Conservation (phyloP, 2,888 invertebrate genomes). For the Pharmacophagus antenor region DNA sequence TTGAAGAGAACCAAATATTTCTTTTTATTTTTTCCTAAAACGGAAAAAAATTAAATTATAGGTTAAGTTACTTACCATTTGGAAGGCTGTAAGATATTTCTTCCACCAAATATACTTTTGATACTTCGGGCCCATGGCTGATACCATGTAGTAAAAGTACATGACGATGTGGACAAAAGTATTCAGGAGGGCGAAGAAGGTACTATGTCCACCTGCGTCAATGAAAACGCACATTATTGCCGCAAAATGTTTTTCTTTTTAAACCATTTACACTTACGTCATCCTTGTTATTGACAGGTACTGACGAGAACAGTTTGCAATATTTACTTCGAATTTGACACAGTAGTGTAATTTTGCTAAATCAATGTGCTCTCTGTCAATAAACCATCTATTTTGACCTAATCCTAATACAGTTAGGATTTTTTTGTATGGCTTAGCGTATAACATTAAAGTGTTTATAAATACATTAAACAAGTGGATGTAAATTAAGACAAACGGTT, state of each 20-base stretch:
- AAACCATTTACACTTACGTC: slow-evolving; percentile 20
- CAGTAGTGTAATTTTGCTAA: slow-evolving; percentile 1
- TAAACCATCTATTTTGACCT: background rate
- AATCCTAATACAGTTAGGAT: background rate
- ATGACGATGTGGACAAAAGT: slow-evolving; percentile 97
- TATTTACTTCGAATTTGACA: slow-evolving; percentile 6
- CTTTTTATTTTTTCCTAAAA: no score
- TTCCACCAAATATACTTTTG: slow-evolving; percentile 99
- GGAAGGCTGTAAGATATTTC: slow-evolving; percentile 95
- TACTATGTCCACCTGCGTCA: slow-evolving; percentile 93
- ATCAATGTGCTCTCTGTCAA: background rate
- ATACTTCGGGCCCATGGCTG: slow-evolving; percentile 95
- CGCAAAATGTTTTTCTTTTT: background rate
- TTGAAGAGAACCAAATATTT: no score
- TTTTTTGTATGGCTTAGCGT: background rate
- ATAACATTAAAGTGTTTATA: background rate
- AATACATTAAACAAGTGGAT: background rate
- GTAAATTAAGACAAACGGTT: no score
- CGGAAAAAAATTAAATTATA: background rate
- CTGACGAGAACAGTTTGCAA: background rate
- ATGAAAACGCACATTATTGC: slow-evolving; percentile 19
- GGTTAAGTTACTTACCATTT: slow-evolving; percentile 86
- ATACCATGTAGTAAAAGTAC: slow-evolving; percentile 98
- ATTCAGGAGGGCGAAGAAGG: slow-evolving; percentile 96
- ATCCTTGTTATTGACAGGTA: background rate